A percentile compares a stretch with the other conserved stretches of the same genome.
Conservation (phyloP, 2,113 vertebrate species). For the Otis tarda region DNA sequence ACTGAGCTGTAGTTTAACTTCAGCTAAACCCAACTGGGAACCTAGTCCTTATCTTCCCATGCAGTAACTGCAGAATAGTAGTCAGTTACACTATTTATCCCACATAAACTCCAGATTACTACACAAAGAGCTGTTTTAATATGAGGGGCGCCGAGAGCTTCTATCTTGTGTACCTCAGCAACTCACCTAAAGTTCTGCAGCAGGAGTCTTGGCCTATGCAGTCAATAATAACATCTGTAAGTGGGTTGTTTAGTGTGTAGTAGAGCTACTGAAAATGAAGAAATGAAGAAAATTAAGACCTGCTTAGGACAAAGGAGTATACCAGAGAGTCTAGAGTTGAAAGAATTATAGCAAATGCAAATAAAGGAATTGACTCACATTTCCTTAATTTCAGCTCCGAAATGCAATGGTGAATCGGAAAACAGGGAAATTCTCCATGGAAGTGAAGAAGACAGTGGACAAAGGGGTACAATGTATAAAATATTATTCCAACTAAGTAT, state of each 20-base stretch:
- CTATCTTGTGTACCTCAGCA: not conserved
- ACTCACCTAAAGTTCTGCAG: not conserved
- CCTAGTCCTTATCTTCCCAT: not conserved
- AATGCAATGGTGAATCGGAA: conserved; percentile 98
- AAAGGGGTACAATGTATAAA: conserved; percentile 88
- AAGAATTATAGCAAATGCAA: not conserved
- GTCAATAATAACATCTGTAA: not conserved
- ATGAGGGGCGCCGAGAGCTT: not conserved
- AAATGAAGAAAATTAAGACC: not conserved
- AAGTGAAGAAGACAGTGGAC: conserved; percentile 97
- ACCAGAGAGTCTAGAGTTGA: not conserved
- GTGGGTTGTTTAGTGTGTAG: not conserved
- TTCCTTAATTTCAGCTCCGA: conserved; percentile 81
- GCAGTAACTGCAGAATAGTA: not conserved
- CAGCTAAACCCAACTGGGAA: not conserved
- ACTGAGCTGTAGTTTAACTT: not conserved
- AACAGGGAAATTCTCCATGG: conserved; percentile 96
- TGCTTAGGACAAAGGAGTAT: not conserved
- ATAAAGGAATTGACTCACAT: not conserved
- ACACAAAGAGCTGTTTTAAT: not conserved
- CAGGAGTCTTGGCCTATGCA: not conserved
- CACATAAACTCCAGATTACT: not conserved
- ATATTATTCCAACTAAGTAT: conserved; percentile 54
- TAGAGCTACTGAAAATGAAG: not conserved
- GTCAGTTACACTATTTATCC: not conserved